Evolutionary conservation across 2,888 invertebrate genomes (phyloP).

Genomic region (Noctua fimbriata): DNA sequence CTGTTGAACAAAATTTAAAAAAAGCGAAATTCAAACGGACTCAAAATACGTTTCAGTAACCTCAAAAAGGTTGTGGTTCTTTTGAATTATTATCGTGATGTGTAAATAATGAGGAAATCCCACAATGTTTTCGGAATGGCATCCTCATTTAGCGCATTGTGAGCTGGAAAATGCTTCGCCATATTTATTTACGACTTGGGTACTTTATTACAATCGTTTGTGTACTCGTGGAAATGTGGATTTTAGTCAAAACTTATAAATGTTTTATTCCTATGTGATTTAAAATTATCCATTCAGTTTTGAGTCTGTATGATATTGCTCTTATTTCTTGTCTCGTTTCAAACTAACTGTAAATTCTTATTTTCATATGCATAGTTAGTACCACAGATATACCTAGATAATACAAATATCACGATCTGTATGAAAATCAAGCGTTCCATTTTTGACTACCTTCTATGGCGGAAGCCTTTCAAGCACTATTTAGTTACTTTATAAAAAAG

Average conservation of each 20-base stretch:
- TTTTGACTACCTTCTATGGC: too few relatives aligned
- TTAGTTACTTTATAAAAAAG: too few relatives aligned
- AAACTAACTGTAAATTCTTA: not conserved
- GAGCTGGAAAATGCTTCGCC: not conserved
- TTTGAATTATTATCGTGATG: constrained; percentile 31
- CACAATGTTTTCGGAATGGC: constrained; percentile 29
- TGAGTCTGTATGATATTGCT: not conserved
- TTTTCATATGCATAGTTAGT: not conserved
- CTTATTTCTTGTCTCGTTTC: not conserved
- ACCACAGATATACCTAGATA: too few relatives aligned
- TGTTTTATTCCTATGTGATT: not conserved
- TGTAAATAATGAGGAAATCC: constrained; percentile 36
- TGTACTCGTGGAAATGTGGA: not conserved
- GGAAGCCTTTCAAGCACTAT: too few relatives aligned
- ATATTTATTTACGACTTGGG: not conserved
- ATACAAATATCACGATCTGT: too few relatives aligned
- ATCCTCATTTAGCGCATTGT: constrained; percentile 8
- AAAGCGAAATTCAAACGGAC: constrained; percentile 5
- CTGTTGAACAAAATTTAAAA: not conserved
- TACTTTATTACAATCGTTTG: not conserved
- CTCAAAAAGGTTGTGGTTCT: constrained; percentile 22
- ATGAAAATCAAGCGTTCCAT: too few relatives aligned
- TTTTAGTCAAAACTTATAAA: not conserved
- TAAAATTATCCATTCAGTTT: not conserved
- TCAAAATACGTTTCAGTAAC: constrained; percentile 17